Evolutionary conservation across 2,888 invertebrate species (phyloP).

Genomic region (Stenichneumon culpator): DNA sequence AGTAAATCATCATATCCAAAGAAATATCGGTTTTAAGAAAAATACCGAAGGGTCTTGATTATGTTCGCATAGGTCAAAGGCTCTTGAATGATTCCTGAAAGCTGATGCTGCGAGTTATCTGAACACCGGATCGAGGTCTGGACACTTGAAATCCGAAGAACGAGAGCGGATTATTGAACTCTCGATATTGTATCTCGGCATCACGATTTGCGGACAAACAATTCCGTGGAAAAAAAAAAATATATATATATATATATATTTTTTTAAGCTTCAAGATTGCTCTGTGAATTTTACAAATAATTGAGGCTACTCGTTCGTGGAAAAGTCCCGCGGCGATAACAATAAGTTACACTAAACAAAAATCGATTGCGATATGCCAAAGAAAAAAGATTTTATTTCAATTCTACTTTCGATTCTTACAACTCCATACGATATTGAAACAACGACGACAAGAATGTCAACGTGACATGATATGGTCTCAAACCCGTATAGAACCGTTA

Average conservation of each 20-base stretch:
- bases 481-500: too few relatives aligned
- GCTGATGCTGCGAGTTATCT: neutral
- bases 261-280: neutral
- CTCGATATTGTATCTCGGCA: conserved; percentile 12
- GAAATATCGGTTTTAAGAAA: neutral
- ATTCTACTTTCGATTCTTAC: too few relatives aligned
- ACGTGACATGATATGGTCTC: too few relatives aligned
- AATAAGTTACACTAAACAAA: neutral
- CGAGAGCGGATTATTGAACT: neutral
- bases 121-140: neutral
- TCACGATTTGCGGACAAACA: conserved; percentile 14
- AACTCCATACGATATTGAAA: too few relatives aligned
- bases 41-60: neutral
- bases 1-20: neutral
- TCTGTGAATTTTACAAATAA: conserved; percentile 23
- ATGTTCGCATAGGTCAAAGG: too few relatives aligned
- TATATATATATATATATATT: neutral
- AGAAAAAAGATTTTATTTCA: too few relatives aligned
- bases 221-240: neutral
- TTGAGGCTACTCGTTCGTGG: conserved; percentile 15
- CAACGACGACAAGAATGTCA: too few relatives aligned
- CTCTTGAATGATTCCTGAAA: neutral
- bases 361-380: too few relatives aligned
- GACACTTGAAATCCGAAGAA: neutral
- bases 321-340: neutral